A percentile compares a stretch with the other conserved stretches of the same genome.
Evolutionary conservation across 2,888 invertebrate genomes (phyloP).

Genomic region (Pseudanteris insignis): DNA sequence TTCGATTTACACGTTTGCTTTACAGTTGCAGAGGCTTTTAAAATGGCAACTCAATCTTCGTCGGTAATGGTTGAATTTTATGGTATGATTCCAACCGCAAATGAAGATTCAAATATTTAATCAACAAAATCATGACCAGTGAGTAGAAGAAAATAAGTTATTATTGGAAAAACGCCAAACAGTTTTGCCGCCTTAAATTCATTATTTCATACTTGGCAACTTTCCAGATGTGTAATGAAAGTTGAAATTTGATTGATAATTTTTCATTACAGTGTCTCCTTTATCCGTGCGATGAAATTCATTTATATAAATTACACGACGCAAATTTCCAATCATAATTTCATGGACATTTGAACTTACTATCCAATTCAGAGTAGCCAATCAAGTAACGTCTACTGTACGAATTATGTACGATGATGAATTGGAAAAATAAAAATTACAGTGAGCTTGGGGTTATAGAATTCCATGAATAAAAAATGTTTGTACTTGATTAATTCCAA

Average conservation of each 20-base stretch:
- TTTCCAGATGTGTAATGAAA: conserved; percentile 10
- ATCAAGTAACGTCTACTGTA: too few species aligned
- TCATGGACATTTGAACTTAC: too few species aligned
- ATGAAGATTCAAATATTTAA: conserved; percentile 53
- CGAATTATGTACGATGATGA: too few species aligned
- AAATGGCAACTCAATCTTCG: conserved; percentile 48
- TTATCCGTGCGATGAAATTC: not conserved
- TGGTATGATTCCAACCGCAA: conserved; percentile 56
- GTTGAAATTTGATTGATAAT: conserved; percentile 10
- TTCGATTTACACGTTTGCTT: conserved; percentile 1
- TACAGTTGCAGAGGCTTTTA: conserved; percentile 55
- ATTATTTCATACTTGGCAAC: conserved; percentile 6
- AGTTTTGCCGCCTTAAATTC: conserved; percentile 13
- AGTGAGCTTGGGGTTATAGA: too few species aligned
- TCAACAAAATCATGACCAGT: conserved; percentile 53
- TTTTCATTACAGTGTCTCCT: not conserved
- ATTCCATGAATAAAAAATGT: too few species aligned
- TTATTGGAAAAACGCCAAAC: conserved; percentile 16
- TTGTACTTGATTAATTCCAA: too few species aligned
- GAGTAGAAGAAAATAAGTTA: conserved; percentile 31
- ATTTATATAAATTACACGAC: too few species aligned
- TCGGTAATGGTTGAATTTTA: conserved; percentile 50
- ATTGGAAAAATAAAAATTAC: too few species aligned
- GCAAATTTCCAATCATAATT: too few species aligned
- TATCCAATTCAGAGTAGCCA: too few species aligned